These are phyloP conservation scores for Nezara viridula DNA, from an alignment of 2,888 invertebrate genomes.

Conservation along the genomic window DNA sequence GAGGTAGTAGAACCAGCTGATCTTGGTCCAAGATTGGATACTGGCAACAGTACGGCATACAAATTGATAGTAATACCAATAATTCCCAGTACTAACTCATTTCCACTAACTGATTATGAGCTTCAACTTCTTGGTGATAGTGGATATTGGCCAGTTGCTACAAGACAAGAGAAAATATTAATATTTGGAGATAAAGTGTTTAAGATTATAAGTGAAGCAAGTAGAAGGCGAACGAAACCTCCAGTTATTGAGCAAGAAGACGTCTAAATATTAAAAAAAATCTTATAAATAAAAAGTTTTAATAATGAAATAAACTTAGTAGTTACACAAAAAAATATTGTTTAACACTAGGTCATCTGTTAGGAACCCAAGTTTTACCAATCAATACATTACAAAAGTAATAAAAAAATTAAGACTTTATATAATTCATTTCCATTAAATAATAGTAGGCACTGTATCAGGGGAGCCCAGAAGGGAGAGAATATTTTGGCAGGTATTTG, in stretches of 20 bases:
- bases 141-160: conserved; percentile 24
- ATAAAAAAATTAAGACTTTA: too few relatives aligned
- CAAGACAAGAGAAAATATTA: background rate
- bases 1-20: conserved; percentile 48
- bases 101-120: conserved; percentile 45
- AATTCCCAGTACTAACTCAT: background rate
- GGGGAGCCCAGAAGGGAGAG: too few relatives aligned
- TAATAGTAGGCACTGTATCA: too few relatives aligned
- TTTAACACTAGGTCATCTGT: background rate
- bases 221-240: conserved; percentile 45
- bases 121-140: conserved; percentile 39
- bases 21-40: conserved; percentile 43
- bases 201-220: conserved; percentile 47
- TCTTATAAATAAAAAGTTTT: background rate
- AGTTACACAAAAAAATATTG: background rate
- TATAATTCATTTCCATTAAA: too few relatives aligned
- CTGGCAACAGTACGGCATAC: conserved; percentile 16
- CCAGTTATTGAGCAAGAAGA: conserved; percentile 47
- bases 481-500: too few relatives aligned
- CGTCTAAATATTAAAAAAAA: background rate
- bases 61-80: conserved; percentile 47
- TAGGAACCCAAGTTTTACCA: too few relatives aligned
- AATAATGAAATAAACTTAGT: background rate
- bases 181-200: conserved; percentile 53
- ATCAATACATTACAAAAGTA: too few relatives aligned